Evolutionary conservation across 2,888 invertebrate species (phyloP), one percentile per base, ranked within the genome.

Genomic region (Tachina lurida): DNA sequence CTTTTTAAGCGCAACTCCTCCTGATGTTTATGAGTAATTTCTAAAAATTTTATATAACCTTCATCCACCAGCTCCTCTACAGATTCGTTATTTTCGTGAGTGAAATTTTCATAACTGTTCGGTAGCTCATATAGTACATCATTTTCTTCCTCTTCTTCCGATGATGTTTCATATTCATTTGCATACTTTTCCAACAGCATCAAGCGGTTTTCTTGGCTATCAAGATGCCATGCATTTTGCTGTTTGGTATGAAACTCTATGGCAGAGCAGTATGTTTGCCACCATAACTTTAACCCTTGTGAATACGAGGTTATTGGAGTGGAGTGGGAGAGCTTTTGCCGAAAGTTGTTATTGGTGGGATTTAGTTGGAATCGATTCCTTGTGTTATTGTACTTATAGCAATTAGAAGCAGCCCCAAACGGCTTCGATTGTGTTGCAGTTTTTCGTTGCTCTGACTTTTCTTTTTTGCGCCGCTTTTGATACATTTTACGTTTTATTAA

Each of bases 111-210:
- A 9, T 58, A 3, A 15, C n/a, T 52, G 12, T 2, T 12, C 19
- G 17, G 13, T 5, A 47, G 10, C 2, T 31, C 12, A 41, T 45
- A 9, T 0, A 31, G 31, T 31, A 56, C 47, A 5, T 54, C 60
- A 19, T 52, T 19, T 15, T 68, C 58, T 2, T 82, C 81, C n/a
- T 86, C 81, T 22, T 84, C 85, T 12, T 75, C 74, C 3, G 85
- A 85, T 3, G 86, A 86, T 22, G 86, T 86, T 19, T 83, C 86
- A 67, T 86, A 86, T 52, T 86, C 86, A 15, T 76, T 67, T 3
- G 86, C 86, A 83, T 83, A 86, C 19, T 73, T 65, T 13, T 79
- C 17, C 47, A 86, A 73, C 8, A 86, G 60, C 17, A 31, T 13
- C 13, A 47, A 17, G 1, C 65, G 10, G 2, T 62, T 43, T 5